These are phyloP conservation scores for Yoshiicerus persimilis DNA, from an alignment of 1,140 invertebrate genomes.

Conservation along the genomic window DNA sequence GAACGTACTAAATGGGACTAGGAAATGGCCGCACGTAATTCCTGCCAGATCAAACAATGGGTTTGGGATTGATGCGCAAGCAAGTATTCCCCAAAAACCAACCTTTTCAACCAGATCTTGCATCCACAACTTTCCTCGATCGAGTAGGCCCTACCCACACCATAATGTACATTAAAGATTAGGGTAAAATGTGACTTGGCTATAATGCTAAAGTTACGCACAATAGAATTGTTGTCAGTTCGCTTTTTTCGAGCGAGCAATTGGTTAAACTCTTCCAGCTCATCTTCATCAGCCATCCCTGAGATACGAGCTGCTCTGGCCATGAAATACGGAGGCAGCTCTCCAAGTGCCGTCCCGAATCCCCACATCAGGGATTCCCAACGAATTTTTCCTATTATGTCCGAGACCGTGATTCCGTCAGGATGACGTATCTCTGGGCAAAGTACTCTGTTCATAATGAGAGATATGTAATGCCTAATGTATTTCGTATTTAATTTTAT, in stretches of 20 bases:
- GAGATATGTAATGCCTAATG: no score
- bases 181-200: neutral
- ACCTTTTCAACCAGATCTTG: constrained; percentile 92
- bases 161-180: neutral
- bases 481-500: no score
- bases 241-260: constrained; percentile 64
- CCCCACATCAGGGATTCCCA: constrained; percentile 98
- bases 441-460: constrained; percentile 55
- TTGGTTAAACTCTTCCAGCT: constrained; percentile 75
- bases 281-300: constrained; percentile 61
- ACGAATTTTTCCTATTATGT: constrained; percentile 95
- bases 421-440: constrained; percentile 53
- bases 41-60: constrained; percentile 98
- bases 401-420: constrained; percentile 63
- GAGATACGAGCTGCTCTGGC: constrained; percentile 85
- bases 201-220: neutral
- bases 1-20: constrained; percentile 99
- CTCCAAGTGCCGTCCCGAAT: constrained; percentile 93
- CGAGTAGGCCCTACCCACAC: constrained; percentile 62
- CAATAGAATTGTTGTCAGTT: constrained; percentile 49
- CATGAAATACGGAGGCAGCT: constrained; percentile 96
- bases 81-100: constrained; percentile 95
- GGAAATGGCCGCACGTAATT: constrained; percentile 97
- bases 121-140: constrained; percentile 80
- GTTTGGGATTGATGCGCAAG: constrained; percentile 99